A percentile compares a stretch with the other conserved stretches of the same genome.
phyloP scores from a whole-genome alignment of 2,797 vertebrate genomes.

The Danio aesculapii region DNA sequence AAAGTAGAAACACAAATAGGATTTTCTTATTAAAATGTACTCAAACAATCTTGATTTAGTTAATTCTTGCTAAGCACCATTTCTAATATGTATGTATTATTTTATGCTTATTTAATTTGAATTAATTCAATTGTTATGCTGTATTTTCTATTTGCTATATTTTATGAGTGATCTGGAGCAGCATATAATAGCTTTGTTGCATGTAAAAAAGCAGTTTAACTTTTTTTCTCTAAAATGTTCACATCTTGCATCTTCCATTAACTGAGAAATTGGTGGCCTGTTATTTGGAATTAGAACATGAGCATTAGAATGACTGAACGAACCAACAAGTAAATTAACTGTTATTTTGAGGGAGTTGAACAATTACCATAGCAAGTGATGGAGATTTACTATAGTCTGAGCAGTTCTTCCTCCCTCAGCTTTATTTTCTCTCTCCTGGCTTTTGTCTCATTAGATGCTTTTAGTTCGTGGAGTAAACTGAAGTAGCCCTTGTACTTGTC shows the following conservation, averaged over 20 bases:
- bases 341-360: constrained; percentile 36
- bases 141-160: too few species aligned
- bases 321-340: constrained; percentile 45
- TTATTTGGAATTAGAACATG: constrained; percentile 44
- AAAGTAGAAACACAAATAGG: too few species aligned
- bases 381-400: constrained; percentile 48
- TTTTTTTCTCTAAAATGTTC: constrained; percentile 23
- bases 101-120: neutral
- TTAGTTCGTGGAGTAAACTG: constrained; percentile 13
- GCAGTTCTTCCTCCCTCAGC: constrained; percentile 16
- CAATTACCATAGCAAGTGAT: constrained; percentile 35
- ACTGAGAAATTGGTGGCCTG: constrained; percentile 38
- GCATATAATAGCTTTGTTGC: neutral
- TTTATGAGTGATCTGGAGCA: neutral
- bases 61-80: too few species aligned
- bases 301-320: constrained; percentile 28
- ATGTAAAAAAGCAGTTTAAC: neutral
- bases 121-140: too few species aligned
- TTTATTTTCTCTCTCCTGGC: neutral
- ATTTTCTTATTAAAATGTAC: too few species aligned
- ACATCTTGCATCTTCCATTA: constrained; percentile 5
- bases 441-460: constrained; percentile 18
- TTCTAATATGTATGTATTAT: too few species aligned
- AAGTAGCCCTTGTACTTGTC: constrained; percentile 12
- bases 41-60: too few species aligned